These are phyloP conservation scores for Oxytorus armatus DNA, from an alignment of 2,888 invertebrate species.

Conservation along the genomic window DNA sequence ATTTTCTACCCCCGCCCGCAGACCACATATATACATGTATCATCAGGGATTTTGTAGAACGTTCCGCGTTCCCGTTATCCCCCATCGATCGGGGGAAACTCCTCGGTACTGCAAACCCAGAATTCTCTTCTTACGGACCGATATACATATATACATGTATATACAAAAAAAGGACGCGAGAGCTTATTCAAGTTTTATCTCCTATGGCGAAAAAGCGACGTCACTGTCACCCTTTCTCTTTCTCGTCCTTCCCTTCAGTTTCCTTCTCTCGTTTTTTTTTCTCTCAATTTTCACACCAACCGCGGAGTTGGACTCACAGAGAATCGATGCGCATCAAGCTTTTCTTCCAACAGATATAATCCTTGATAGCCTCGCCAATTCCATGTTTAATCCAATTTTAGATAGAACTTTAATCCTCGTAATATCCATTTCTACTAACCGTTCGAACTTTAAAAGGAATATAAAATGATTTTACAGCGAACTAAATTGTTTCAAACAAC, in stretches of 20 bases:
- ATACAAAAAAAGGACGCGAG: slow-evolving; percentile 18
- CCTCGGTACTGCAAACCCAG: slow-evolving; percentile 36
- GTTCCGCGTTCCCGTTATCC: slow-evolving; percentile 38
- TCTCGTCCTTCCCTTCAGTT: background rate
- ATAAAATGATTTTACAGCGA: background rate
- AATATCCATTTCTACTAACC: slow-evolving; percentile 2
- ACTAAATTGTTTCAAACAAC: background rate
- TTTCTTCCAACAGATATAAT: slow-evolving; percentile 11
- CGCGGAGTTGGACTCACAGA: background rate
- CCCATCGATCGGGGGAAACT: slow-evolving; percentile 62
- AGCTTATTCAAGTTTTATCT: slow-evolving; percentile 51
- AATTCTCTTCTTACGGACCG: slow-evolving; percentile 24
- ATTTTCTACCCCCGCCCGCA: slow-evolving; percentile 24
- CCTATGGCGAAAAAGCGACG: slow-evolving; percentile 16
- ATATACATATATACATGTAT: too few relatives aligned
- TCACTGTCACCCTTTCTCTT: slow-evolving; percentile 7
- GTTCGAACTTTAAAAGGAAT: background rate
- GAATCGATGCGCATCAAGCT: slow-evolving; percentile 27
- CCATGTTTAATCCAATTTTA: slow-evolving; percentile 32
- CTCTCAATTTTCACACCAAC: slow-evolving; percentile 1
- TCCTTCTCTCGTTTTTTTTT: slow-evolving; percentile 10
- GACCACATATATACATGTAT: slow-evolving; percentile 15
- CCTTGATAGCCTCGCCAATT: slow-evolving; percentile 8
- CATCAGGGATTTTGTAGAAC: slow-evolving; percentile 22
- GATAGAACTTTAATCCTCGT: slow-evolving; percentile 20